Conservation (phyloP, 2,113 vertebrate species). For the Onychostoma macrolepis region DNA sequence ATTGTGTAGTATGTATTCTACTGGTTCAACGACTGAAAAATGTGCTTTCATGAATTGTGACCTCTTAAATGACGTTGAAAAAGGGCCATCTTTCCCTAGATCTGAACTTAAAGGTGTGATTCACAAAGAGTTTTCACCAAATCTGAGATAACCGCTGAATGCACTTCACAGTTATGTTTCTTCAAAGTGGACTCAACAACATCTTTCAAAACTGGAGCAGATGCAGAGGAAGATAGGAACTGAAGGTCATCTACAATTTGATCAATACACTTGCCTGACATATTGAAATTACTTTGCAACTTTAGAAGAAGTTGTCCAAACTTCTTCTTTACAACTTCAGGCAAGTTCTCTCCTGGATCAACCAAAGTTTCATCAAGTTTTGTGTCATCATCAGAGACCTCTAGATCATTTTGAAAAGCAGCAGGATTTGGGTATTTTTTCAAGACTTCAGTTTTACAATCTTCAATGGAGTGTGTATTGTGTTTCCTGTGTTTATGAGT, state of each 20-base stretch:
- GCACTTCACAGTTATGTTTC: background rate
- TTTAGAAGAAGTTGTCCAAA: background rate
- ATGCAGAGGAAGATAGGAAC: conserved; percentile 33
- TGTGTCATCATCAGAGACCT: conserved; percentile 13
- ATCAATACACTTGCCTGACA: background rate
- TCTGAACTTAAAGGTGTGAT: conserved; percentile 22
- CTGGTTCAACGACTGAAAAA: conserved; percentile 37
- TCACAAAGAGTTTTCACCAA: conserved; percentile 27
- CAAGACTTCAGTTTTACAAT: conserved; percentile 26
- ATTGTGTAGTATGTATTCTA: conserved; percentile 20
- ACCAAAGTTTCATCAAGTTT: conserved; percentile 19
- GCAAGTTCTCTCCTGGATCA: background rate
- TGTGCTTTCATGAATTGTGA: conserved; percentile 6
- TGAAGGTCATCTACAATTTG: conserved; percentile 32
- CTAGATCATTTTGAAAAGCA: background rate
- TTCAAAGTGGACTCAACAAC: conserved; percentile 14
- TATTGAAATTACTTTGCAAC: conserved; percentile 20
- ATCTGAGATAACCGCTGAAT: background rate
- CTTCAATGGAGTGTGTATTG: conserved; percentile 7
- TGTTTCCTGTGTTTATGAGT: conserved; percentile 38
- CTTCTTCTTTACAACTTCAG: background rate
- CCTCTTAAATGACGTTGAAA: conserved; percentile 11
- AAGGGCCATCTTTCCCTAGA: conserved; percentile 28
- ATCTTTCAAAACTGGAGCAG: conserved; percentile 36
- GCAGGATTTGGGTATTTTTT: background rate